These are phyloP conservation scores for Acrocephalus arundinaceus DNA, from an alignment of 2,113 vertebrate genomes.

Conservation along the genomic window DNA sequence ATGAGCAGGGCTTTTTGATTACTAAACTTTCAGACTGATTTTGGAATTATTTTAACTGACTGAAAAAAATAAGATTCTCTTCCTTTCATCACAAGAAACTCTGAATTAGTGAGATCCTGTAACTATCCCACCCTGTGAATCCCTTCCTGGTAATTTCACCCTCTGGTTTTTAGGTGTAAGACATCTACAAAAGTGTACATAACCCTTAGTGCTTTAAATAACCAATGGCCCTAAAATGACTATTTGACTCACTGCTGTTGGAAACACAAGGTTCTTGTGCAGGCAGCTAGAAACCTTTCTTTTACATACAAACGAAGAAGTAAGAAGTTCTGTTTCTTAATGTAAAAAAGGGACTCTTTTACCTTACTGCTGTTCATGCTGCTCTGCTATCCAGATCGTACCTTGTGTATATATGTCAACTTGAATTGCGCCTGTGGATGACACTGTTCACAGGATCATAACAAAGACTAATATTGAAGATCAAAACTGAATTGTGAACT, in stretches of 20 bases:
- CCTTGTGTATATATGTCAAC: not conserved
- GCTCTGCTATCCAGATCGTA: accelerated
- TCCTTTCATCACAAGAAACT: not conserved
- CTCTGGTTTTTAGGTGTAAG: not conserved
- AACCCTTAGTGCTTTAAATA: not conserved
- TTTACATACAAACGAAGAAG: not conserved
- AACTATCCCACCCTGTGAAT: not conserved
- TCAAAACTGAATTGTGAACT: not conserved
- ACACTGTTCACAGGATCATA: not conserved
- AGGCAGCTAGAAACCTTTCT: not conserved
- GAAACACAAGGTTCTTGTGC: not conserved
- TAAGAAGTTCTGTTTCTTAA: not conserved
- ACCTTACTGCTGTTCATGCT: not conserved
- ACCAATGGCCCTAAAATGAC: not conserved
- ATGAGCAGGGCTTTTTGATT: not conserved
- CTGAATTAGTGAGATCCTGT: not conserved
- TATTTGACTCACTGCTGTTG: not conserved
- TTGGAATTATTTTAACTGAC: not conserved
- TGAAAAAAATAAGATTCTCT: not conserved
- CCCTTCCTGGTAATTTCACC: not conserved
- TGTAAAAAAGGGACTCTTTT: not conserved
- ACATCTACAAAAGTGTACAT: not conserved
- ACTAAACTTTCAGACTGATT: not conserved
- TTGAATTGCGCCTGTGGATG: not conserved
- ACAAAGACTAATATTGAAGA: not conserved